A percentile compares a stretch with the other conserved stretches of the same genome.
phyloP scores from a whole-genome alignment of 2,797 vertebrate genomes.

The Syngnathus acus region DNA sequence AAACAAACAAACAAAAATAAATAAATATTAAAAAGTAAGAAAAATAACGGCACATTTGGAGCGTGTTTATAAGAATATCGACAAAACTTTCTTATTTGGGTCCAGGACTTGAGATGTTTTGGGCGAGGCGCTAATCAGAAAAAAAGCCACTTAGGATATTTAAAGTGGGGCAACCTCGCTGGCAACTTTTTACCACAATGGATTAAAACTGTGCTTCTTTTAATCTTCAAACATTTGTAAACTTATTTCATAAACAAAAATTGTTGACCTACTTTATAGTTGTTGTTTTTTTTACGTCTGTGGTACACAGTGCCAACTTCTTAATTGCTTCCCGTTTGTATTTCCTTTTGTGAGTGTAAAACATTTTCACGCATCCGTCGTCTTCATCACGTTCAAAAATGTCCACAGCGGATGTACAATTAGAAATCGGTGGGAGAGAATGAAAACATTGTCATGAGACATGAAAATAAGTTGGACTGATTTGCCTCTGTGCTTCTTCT shows the following conservation, averaged over 20 bases:
- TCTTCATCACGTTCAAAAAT: not conserved
- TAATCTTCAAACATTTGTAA: slow-evolving; percentile 29
- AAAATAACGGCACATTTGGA: too few relatives aligned
- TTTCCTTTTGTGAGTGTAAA: not conserved
- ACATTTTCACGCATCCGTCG: not conserved
- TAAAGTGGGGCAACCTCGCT: slow-evolving; percentile 44
- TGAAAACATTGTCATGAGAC: slow-evolving; percentile 1
- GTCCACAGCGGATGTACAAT: not conserved
- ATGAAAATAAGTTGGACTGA: not conserved
- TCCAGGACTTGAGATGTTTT: slow-evolving; percentile 36
- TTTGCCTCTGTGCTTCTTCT: slow-evolving; percentile 22
- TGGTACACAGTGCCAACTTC: too few relatives aligned
- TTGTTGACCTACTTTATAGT: not conserved
- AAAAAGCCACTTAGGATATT: slow-evolving; percentile 53
- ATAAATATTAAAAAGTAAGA: too few relatives aligned
- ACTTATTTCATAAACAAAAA: not conserved
- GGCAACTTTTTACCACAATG: slow-evolving; percentile 43
- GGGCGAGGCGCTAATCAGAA: slow-evolving; percentile 42
- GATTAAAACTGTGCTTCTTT: slow-evolving; percentile 50
- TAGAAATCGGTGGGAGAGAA: not conserved
- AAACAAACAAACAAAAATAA: too few relatives aligned
- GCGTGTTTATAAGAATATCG: too few relatives aligned
- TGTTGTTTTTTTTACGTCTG: too few relatives aligned
- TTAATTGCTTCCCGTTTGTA: not conserved
- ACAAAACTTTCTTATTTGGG: slow-evolving; percentile 19